A percentile compares a stretch with the other conserved stretches of the same genome.
Conservation (phyloP, 2,888 invertebrate genomes). For the Meghimatium bilineatum region DNA sequence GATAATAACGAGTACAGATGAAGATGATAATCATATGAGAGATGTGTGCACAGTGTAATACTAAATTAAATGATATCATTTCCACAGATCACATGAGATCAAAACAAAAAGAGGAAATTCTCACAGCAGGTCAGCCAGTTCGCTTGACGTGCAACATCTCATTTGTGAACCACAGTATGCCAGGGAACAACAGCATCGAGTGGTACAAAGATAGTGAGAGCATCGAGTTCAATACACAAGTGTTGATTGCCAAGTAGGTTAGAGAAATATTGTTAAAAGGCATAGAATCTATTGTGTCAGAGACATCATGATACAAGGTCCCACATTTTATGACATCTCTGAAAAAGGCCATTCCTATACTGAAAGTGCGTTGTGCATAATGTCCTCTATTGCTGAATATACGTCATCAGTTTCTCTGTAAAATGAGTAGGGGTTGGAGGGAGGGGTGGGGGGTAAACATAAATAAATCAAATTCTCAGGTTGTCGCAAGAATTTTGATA, state of each 20-base stretch:
- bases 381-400: too few relatives aligned
- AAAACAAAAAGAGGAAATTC: constrained; percentile 17
- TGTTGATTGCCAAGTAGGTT: constrained; percentile 33
- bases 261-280: not conserved
- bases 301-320: too few relatives aligned
- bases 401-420: too few relatives aligned
- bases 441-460: too few relatives aligned
- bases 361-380: too few relatives aligned
- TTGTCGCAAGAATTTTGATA: too few relatives aligned
- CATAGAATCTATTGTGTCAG: not conserved
- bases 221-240: constrained; percentile 26
- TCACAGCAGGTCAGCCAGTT: constrained; percentile 30
- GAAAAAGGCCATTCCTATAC: too few relatives aligned
- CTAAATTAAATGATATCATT: not conserved
- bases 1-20: not conserved
- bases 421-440: too few relatives aligned
- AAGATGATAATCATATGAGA: not conserved
- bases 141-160: constrained; percentile 28
- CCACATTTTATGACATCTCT: too few relatives aligned
- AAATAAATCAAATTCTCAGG: too few relatives aligned
- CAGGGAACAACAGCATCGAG: constrained; percentile 8
- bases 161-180: not conserved
- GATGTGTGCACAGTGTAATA: not conserved
- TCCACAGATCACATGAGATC: not conserved
- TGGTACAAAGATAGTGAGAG: constrained; percentile 48